Base-by-base conservation (phyloP, 1,140 invertebrate genomes). In the Pemphigus obesinymphae region DNA sequence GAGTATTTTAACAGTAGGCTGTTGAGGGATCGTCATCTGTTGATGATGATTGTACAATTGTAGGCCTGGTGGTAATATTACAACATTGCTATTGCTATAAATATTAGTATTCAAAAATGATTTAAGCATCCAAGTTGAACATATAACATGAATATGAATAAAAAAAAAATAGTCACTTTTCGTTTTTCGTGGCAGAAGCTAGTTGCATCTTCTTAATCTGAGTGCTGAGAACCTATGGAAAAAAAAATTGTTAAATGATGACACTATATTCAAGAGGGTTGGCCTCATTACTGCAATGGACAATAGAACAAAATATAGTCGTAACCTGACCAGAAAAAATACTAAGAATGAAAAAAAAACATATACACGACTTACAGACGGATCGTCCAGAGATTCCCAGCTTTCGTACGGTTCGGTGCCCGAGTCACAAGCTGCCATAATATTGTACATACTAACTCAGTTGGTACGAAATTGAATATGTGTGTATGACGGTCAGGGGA, bases 31-130 rank as follows among this genome's bases (percentile, higher is more conserved):
- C 0, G 76, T 63, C 76, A 80, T 80, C 37, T 80, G 76, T 80
- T 80, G 76, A 45, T 78, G 75, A 43, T 58, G 76, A 13, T 34
- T 80, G 26, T 80, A 80, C 53, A 80, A 61, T 43, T 80, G 53
- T 40, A 80, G 29, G 13, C 76, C 55, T 11, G 76, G 76, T n/a
- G 76, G 76, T 10, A 80, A 63, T 61, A 80, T 80, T 26, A 80
- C 76, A 45, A 80, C 76, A 80, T 80, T 80, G 15, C 76, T 61
- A 63, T 80, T 80, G 37, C 76, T 80, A 80, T 45, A 80, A 78
- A 78, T 23, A 31, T 72, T 45, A 17, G 3, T 26, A 29, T 2
- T 1, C 26, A 75, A 26, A 78, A 40, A 58, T 37, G 34, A 7
- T 37, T 55, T 78, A 23, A 26, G 26, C 10, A 6, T 43, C 17